Base-by-base conservation (phyloP, 2,888 invertebrate species). In the Himalopsyche kuldschensis region DNA sequence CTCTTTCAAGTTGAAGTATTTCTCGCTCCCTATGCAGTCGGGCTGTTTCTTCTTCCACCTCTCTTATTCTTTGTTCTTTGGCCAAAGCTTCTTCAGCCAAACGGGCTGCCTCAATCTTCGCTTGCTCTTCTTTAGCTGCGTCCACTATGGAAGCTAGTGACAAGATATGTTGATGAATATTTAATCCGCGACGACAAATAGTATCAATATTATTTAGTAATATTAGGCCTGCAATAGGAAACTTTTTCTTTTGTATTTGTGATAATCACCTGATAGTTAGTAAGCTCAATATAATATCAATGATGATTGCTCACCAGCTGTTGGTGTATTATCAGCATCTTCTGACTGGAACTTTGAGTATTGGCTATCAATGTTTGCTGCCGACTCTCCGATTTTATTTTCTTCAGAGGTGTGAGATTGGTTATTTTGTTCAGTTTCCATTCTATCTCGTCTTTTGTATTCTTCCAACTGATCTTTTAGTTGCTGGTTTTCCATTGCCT, bases 401-500 rank as follows among this genome's bases (percentile, higher is more conserved):
- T 27, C 69, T 30, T 69, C 69, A 15, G 27, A 69, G 11, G 27
- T 11, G 0, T 69, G 69, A 27, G 69, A 69, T 15, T 27, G 30
- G 0, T 69, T 30, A 69, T 69, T 69, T 4, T 27, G 27, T 11
- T 69, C 69, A 1, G 69, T 3, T 27, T 69, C 69, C 4, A 69
- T 27, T 83, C 75, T 41, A 86, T 92, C 92, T 0, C 90, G 88
- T 0, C 91, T 90, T 88, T 93, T 93, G 86, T 92, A 92, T 85
- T 92, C 92, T 81, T 93, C 92, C 0, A 94, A 86, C 87, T 93
- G 91, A 80, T 93, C 92, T 0, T 92, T 91, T 1, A 94, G 89
- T 5, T 91, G 90, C 84, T 90, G 90, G 87, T 94, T 94, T 88
- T 94, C 93, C 88, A 92, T 90, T 89, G 93, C 92, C 94, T 94